These are phyloP conservation scores for Orthosia cruda DNA, from an alignment of 2,888 invertebrate genomes.

Conservation along the genomic window DNA sequence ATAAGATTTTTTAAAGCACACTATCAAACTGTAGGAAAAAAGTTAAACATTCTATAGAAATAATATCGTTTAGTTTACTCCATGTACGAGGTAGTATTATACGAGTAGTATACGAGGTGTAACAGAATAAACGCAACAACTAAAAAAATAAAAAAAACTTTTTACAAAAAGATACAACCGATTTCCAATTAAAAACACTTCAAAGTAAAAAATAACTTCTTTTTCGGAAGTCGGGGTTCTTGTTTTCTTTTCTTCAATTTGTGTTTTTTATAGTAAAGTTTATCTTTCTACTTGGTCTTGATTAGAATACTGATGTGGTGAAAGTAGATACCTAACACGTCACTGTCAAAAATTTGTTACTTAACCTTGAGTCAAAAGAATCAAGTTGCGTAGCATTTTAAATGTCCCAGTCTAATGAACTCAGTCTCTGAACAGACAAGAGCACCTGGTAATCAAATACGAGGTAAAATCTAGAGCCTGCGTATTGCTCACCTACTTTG, in stretches of 20 bases:
- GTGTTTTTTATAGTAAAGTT: neutral
- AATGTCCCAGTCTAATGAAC: constrained; percentile 1
- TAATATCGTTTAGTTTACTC: neutral
- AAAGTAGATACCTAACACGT: neutral
- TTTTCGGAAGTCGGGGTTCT: too few relatives aligned
- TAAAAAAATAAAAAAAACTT: too few relatives aligned
- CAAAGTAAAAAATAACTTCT: too few relatives aligned
- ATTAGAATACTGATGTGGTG: neutral
- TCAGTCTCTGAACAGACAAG: constrained; percentile 4
- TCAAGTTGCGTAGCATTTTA: neutral
- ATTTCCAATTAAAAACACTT: too few relatives aligned
- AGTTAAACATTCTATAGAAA: neutral
- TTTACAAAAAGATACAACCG: too few relatives aligned
- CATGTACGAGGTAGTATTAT: neutral
- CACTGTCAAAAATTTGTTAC: too few relatives aligned
- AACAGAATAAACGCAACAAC: too few relatives aligned
- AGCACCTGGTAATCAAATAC: constrained; percentile 22
- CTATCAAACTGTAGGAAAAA: neutral
- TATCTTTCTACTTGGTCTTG: neutral
- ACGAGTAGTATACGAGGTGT: too few relatives aligned
- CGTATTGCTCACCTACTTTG: constrained; percentile 12
- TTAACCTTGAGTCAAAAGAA: neutral
- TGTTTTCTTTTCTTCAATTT: too few relatives aligned
- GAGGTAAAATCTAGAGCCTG: constrained; percentile 4
- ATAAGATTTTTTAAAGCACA: neutral